Base-by-base conservation (phyloP, 2,113 vertebrate genomes). In the Salvelinus alpinus region DNA sequence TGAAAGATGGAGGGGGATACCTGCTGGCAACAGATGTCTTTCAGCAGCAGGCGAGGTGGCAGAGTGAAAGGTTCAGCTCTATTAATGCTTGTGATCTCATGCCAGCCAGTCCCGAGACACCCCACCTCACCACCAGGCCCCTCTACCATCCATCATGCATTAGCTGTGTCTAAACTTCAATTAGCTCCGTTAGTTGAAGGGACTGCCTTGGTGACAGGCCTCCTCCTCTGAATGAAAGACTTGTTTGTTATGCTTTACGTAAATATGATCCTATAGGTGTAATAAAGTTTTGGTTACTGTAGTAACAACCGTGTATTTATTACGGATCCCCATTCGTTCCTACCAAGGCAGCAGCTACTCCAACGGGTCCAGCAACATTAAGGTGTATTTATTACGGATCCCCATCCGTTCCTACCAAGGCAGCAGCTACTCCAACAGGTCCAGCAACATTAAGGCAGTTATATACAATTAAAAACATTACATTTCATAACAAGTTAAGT, bases 1-100 rank as follows among this genome's bases (percentile, higher is more conserved):
- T 71, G 76, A 62, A 54, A 9, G 38, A 44, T 11, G 9, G 8
- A 44, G 14, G 16, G 71, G 85, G 85, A 85, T 82, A 88, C 90
- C 92, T 90, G 90, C 91, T 90, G 92, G 83, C 86, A 89, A 81
- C 92, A 93, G 93, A 94, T 93, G 92, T 92, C 89, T 90, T 89
- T 91, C 77, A 82, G 86, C 78, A 5, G 77, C 86, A 75, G 78
- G 86, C 79, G 77, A 88, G 90, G 86, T 77, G 2, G 77, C 86
- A 75, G 77, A 87, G 79, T 79, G 89, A 90, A 93, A 90, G 88
- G 80, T 90, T 87, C 77, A 70, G 80, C 82, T 88, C 88, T 85
- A 87, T 91, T 91, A 87, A 82, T 88, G 85, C 88, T 83, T 92
- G 87, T 88, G 89, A 91, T 91, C 88, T 85, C 75, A 74, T 87